A percentile compares a stretch with the other conserved stretches of the same genome.
These are phyloP conservation scores for Salvelinus namaycush DNA, from an alignment of 2,113 vertebrate species.

Conservation along the genomic window DNA sequence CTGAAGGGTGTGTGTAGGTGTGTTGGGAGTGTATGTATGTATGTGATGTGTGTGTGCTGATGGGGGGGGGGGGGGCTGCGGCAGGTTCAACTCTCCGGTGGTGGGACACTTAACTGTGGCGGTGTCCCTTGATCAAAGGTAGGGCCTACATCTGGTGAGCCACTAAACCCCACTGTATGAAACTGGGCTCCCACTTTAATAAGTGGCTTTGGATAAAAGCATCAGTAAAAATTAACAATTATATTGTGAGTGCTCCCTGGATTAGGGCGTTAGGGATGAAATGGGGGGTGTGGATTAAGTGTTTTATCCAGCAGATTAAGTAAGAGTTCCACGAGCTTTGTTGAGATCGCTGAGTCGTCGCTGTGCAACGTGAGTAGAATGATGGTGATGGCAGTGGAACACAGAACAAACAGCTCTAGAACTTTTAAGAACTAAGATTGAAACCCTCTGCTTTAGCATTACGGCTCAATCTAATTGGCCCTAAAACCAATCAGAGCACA, in stretches of 20 bases:
- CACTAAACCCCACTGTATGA: slow-evolving; percentile 65
- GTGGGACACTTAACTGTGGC: slow-evolving; percentile 60
- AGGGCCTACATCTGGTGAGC: slow-evolving; percentile 60
- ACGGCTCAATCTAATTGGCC: slow-evolving; percentile 27
- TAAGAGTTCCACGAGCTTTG: slow-evolving; percentile 26
- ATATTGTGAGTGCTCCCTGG: slow-evolving; percentile 42
- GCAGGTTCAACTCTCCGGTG: slow-evolving; percentile 37
- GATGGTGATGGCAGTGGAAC: slow-evolving; percentile 30
- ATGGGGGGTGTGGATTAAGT: slow-evolving; percentile 44
- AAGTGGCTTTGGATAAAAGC: slow-evolving; percentile 70
- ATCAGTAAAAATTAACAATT: slow-evolving; percentile 65
- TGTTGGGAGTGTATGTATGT: slow-evolving; percentile 11
- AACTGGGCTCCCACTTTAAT: slow-evolving; percentile 55
- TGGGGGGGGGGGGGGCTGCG: slow-evolving; percentile 14
- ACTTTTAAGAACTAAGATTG: slow-evolving; percentile 2
- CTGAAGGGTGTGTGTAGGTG: slow-evolving; percentile 18
- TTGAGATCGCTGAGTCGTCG: neutral
- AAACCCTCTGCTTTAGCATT: slow-evolving; percentile 9
- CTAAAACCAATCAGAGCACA: slow-evolving; percentile 24
- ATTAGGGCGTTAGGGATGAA: slow-evolving; percentile 45
- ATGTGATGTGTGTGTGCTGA: slow-evolving; percentile 18
- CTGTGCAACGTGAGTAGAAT: slow-evolving; percentile 12
- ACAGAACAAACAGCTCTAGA: slow-evolving; percentile 41
- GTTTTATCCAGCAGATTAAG: slow-evolving; percentile 44
- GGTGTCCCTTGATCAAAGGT: slow-evolving; percentile 69